Base-by-base conservation (phyloP, 2,113 vertebrate species). In the Antigone vipio region DNA sequence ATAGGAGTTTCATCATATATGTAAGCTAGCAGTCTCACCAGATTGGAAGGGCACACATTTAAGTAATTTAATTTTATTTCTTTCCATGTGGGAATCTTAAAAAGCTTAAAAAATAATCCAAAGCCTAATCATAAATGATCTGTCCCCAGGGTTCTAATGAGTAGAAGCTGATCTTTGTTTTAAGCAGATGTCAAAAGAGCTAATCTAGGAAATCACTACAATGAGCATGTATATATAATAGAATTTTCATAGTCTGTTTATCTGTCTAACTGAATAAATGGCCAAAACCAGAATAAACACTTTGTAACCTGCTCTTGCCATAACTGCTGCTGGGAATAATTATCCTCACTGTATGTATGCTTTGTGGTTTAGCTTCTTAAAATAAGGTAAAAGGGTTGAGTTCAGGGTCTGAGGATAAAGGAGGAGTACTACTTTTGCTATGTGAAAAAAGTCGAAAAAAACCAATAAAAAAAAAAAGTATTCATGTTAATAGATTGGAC, bases 231-330 rank as follows among this genome's bases (percentile, higher is more conserved):
- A 68, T 96, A 88, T 96, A 64, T 96, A 88, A 44, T 38, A 62
- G 49, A 91, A 80, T 92, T 94, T 96, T 96, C 74, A 89, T 91
- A 84, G 76, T 89, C 86, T 95, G 93, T 96, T 98, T 98, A 97
- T 86, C 83, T 97, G 93, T 95, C 71, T 95, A 97, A 95, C 85
- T 97, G 95, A 97, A 95, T 95, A 97, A 97, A 92, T 91, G 82
- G 87, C 80, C 84, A 95, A 95, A 93, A 88, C 88, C 52, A 93
- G 83, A 93, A 93, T 67, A 84, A 97, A 93, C 35, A 67, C 50
- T 88, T 86, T 73, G 77, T 74, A 85, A 94, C n/a, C 13, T 76
- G 44, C 62, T 40, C 80, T 91, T 91, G 81, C 90, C 67, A 95
- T 94, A 96, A 85, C 73, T 89, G 71, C 94, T 91, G 53, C 63